phyloP scores from a whole-genome alignment of 2,113 vertebrate species.

The Planiliza haematocheilus region DNA sequence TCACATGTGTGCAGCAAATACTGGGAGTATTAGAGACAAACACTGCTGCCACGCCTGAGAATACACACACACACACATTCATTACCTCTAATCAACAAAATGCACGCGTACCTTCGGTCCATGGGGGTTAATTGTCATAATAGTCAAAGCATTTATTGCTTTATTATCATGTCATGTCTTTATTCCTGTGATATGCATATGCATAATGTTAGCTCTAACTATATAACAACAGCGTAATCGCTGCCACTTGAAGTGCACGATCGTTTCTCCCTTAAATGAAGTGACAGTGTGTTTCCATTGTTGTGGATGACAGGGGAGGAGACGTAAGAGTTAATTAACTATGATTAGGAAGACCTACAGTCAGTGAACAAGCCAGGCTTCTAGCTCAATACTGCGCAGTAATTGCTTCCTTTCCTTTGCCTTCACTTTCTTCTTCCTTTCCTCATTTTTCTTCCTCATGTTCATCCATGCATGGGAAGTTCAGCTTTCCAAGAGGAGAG shows the following conservation, averaged over 20 bases:
- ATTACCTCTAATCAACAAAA: constrained; percentile 66
- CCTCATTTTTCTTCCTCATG: constrained; percentile 24
- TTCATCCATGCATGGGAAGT: constrained; percentile 27
- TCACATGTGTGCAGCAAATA: constrained; percentile 24
- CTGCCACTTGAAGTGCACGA: constrained; percentile 74
- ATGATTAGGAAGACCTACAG: constrained; percentile 69
- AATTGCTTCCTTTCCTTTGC: constrained; percentile 64
- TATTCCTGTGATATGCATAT: constrained; percentile 63
- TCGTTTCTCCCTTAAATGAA: constrained; percentile 80
- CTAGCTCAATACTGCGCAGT: constrained; percentile 52
- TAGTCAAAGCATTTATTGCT: constrained; percentile 79
- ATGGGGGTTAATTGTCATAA: constrained; percentile 80
- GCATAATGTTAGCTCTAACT: constrained; percentile 58
- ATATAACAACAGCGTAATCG: constrained; percentile 69
- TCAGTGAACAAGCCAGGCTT: constrained; percentile 62
- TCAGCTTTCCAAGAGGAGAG: constrained; percentile 52
- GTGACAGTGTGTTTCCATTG: constrained; percentile 78
- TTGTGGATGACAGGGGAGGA: constrained; percentile 77
- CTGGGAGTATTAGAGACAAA: constrained; percentile 9
- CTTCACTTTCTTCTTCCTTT: constrained; percentile 46
- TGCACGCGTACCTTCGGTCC: constrained; percentile 63
- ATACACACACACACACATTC: constrained; percentile 39
- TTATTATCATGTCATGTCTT: constrained; percentile 78
- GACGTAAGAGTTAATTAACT: constrained; percentile 80
- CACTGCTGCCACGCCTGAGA: constrained; percentile 1